These are phyloP conservation scores for Platyrinchus mystaceus DNA, from an alignment of 2,797 vertebrate species.

Conservation along the genomic window DNA sequence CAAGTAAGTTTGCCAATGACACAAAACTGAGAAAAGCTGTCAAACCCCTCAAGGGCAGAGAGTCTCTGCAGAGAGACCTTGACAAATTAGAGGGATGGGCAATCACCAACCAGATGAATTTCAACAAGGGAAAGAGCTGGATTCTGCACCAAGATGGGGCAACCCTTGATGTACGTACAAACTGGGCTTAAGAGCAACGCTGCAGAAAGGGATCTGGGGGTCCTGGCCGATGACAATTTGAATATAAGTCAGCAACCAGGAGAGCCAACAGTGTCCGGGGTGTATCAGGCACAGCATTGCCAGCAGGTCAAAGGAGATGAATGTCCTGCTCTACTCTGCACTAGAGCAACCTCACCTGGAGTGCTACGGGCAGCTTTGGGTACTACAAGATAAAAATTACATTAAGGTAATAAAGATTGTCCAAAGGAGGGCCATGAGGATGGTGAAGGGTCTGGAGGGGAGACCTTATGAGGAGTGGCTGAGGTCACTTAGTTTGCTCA, in stretches of 20 bases:
- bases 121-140: not conserved
- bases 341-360: rapidly evolving
- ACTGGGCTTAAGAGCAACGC: not conserved
- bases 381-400: not conserved
- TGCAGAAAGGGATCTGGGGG: rapidly evolving
- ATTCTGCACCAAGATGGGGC: not conserved
- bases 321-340: not conserved
- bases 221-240: rapidly evolving
- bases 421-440: not conserved
- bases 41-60: rapidly evolving
- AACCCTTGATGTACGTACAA: not conserved
- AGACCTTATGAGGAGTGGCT: not conserved
- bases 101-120: rapidly evolving
- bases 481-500: not conserved
- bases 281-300: rapidly evolving
- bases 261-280: rapidly evolving
- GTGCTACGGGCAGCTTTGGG: not conserved
- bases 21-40: not conserved
- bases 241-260: not conserved
- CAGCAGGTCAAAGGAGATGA: not conserved
- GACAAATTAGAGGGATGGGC: not conserved
- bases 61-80: not conserved
- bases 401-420: not conserved
- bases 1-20: not conserved
- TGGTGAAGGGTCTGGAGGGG: not conserved